Evolutionary conservation across 2,113 vertebrate genomes (phyloP).

Genomic region (Edolisoma coerulescens): DNA sequence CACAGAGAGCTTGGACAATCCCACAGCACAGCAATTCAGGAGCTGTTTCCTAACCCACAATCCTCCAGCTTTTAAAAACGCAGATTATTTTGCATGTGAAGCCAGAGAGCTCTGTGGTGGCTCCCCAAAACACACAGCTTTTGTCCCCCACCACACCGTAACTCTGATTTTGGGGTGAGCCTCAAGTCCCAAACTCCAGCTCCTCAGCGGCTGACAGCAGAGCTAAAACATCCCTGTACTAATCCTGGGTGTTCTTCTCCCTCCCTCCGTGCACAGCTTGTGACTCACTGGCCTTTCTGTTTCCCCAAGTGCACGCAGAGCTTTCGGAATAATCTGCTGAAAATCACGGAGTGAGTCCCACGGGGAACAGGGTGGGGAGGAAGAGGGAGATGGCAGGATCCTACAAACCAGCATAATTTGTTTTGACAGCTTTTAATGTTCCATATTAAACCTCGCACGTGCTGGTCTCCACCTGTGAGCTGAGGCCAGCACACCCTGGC

Average conservation of each 20-base stretch:
- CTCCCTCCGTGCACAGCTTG: neutral
- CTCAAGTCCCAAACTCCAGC: neutral
- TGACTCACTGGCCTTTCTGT: constrained; percentile 19
- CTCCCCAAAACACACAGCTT: fast-evolving
- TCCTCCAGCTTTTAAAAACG: neutral
- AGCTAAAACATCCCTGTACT: neutral
- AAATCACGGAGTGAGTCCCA: constrained; percentile 16
- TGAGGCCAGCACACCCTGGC: neutral
- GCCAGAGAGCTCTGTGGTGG: neutral
- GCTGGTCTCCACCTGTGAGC: neutral
- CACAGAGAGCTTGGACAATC: neutral
- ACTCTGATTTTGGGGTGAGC: neutral
- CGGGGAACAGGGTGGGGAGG: constrained; percentile 32
- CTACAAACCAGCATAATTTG: constrained; percentile 3
- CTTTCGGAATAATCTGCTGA: neutral
- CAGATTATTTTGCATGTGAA: fast-evolving
- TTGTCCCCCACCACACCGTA: fast-evolving
- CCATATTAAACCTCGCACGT: neutral
- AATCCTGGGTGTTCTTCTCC: neutral
- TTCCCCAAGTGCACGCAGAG: neutral
- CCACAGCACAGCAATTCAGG: neutral
- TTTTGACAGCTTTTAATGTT: constrained; percentile 49
- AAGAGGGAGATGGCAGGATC: constrained; percentile 40
- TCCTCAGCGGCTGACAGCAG: neutral
- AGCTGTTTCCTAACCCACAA: neutral